Conservation (phyloP, 1,140 invertebrate species). For the Drosophila kurseongensis region DNA sequence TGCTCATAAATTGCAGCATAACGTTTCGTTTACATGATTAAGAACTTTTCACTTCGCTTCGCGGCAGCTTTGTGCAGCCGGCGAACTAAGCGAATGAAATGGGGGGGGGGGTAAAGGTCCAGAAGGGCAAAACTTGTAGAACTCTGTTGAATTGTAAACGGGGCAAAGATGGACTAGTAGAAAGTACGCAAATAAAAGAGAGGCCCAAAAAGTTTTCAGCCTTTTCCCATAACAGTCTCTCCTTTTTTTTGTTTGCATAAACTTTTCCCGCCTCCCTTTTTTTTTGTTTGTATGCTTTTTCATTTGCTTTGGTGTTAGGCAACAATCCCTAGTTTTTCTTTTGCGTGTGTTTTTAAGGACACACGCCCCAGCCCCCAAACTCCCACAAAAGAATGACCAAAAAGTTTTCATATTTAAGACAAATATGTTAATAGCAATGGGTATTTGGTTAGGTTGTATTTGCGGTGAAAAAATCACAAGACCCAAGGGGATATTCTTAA, state of each 20-base stretch:
- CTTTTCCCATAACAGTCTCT: slow-evolving; percentile 28
- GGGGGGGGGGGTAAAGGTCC: background rate
- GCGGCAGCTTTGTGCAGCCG: background rate
- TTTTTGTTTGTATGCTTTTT: slow-evolving; percentile 8
- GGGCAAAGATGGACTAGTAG: background rate
- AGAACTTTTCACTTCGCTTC: slow-evolving; percentile 25
- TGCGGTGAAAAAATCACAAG: background rate
- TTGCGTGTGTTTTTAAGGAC: slow-evolving; percentile 6
- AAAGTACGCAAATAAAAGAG: too few species aligned
- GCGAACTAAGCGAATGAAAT: background rate
- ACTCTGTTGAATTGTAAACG: slow-evolving; percentile 33
- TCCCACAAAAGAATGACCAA: background rate
- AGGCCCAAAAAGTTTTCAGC: slow-evolving; percentile 11
- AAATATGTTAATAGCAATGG: slow-evolving; percentile 20
- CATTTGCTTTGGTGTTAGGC: slow-evolving; percentile 32
- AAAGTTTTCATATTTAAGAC: slow-evolving; percentile 20
- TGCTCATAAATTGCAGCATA: slow-evolving; percentile 50
- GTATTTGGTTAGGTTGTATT: background rate
- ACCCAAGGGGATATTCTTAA: background rate
- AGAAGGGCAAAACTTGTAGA: slow-evolving; percentile 29
- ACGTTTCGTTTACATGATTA: slow-evolving; percentile 55
- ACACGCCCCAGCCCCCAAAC: background rate
- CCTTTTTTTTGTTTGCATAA: slow-evolving; percentile 14
- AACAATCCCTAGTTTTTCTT: slow-evolving; percentile 23
- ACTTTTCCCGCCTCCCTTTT: slow-evolving; percentile 11